Percentiles rank a stretch among this genome's conserved stretches.
Evolutionary conservation across 2,113 vertebrate genomes (phyloP).

Genomic region (Nansenia antarctica): DNA sequence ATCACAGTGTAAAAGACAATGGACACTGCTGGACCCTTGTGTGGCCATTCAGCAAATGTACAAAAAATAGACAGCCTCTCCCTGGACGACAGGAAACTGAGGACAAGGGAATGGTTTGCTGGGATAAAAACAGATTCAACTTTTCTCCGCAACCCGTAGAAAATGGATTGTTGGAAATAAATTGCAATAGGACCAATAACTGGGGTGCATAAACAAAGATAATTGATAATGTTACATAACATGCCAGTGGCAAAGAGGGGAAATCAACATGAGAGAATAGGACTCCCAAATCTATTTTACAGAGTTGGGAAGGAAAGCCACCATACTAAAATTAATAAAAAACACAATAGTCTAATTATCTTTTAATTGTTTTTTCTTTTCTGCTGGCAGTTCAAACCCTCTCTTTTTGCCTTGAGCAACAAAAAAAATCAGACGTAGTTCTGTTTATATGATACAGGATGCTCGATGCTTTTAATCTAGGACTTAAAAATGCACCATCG

Average conservation of each 20-base stretch:
- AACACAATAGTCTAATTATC: no score
- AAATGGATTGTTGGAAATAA: background rate
- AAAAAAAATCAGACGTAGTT: no score
- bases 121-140: background rate
- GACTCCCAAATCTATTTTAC: background rate
- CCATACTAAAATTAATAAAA: no score
- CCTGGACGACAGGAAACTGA: background rate
- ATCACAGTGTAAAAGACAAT: slow-evolving; percentile 50
- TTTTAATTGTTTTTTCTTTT: no score
- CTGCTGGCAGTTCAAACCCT: no score
- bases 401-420: no score
- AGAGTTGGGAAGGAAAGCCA: background rate
- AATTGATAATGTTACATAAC: background rate
- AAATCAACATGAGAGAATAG: background rate
- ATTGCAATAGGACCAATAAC: background rate
- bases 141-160: background rate
- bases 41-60: slow-evolving; percentile 10
- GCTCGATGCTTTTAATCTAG: no score
- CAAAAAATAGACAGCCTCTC: slow-evolving; percentile 19
- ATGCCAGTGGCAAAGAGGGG: background rate
- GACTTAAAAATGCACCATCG: background rate
- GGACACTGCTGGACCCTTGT: slow-evolving; percentile 22
- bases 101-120: background rate
- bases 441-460: no score
- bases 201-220: background rate